phyloP scores from a whole-genome alignment of 2,797 vertebrate species.

The Paedocypris micromegethes region DNA sequence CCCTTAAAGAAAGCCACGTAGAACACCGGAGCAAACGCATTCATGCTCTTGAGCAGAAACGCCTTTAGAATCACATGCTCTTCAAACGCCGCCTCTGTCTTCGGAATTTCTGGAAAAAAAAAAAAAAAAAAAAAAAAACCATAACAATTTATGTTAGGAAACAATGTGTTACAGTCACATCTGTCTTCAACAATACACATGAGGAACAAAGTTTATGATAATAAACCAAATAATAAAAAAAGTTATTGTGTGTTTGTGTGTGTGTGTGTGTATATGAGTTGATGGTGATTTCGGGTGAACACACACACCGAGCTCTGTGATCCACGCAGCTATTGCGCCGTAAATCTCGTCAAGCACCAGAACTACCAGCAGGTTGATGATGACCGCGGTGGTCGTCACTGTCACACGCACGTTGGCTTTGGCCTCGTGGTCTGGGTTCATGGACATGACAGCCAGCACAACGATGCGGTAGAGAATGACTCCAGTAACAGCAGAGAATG shows the following conservation, averaged over 20 bases:
- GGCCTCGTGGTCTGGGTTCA: slow-evolving; percentile 79
- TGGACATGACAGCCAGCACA: slow-evolving; percentile 83
- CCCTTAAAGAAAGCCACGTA: slow-evolving; percentile 99
- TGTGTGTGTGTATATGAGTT: too few relatives aligned
- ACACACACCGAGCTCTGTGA: slow-evolving; percentile 88
- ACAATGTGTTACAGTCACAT: not conserved
- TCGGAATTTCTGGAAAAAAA: slow-evolving; percentile 80
- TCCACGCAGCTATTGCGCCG: slow-evolving; percentile 87
- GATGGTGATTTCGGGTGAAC: not conserved
- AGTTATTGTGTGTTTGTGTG: too few relatives aligned
- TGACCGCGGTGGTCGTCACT: slow-evolving; percentile 89
- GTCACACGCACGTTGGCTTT: slow-evolving; percentile 86
- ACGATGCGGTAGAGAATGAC: slow-evolving; percentile 92
- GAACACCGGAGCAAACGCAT: slow-evolving; percentile 95
- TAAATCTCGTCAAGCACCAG: slow-evolving; percentile 96
- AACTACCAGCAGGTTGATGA: slow-evolving; percentile 94
- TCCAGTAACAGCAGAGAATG: slow-evolving; percentile 87
- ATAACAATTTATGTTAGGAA: not conserved
- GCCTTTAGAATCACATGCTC: slow-evolving; percentile 92
- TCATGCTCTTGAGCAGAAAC: slow-evolving; percentile 96
- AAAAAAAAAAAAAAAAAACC: too few relatives aligned
- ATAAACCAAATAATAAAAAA: too few relatives aligned
- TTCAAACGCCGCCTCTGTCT: slow-evolving; percentile 90
- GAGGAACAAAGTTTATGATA: not conserved
- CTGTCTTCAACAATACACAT: not conserved